Evolutionary conservation across 2,797 vertebrate genomes (phyloP).

Genomic region (Anabacerthia variegaticeps): DNA sequence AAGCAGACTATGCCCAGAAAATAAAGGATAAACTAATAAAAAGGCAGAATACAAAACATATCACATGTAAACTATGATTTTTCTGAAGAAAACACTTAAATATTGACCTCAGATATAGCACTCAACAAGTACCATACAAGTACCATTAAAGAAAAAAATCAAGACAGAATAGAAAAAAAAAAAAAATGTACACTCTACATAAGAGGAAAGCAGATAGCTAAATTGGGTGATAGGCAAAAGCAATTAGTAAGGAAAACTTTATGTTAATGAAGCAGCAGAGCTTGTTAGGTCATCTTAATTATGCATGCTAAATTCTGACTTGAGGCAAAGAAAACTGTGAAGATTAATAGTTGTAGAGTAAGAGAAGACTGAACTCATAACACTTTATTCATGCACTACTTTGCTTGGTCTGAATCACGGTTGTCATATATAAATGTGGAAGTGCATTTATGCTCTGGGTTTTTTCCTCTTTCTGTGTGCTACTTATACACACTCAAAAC

Average conservation of each 20-base stretch:
- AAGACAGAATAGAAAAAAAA: constrained; percentile 47
- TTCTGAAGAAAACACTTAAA: background rate
- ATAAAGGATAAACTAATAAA: background rate
- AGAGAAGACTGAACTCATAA: constrained; percentile 68
- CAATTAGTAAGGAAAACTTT: constrained; percentile 84
- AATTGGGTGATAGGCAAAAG: constrained; percentile 79
- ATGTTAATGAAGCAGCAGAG: constrained; percentile 80
- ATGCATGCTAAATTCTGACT: constrained; percentile 82
- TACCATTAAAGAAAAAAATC: constrained; percentile 43
- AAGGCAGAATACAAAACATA: background rate
- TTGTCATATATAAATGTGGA: background rate
- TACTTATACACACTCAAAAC: background rate
- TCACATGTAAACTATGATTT: background rate
- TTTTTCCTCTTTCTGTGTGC: background rate
- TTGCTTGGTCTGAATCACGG: background rate
- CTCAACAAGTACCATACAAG: background rate
- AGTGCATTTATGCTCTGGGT: background rate
- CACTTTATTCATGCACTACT: constrained; percentile 59
- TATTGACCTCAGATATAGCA: background rate
- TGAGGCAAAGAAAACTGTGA: constrained; percentile 72
- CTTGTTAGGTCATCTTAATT: constrained; percentile 86
- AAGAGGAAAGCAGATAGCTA: constrained; percentile 76
- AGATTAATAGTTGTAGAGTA: constrained; percentile 76
- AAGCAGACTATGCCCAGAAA: background rate
- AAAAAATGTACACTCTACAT: constrained; percentile 23